Evolutionary conservation across 1,140 invertebrate genomes (phyloP), one percentile per base, ranked within the genome.

Genomic region (Lasaia peninsularis): DNA sequence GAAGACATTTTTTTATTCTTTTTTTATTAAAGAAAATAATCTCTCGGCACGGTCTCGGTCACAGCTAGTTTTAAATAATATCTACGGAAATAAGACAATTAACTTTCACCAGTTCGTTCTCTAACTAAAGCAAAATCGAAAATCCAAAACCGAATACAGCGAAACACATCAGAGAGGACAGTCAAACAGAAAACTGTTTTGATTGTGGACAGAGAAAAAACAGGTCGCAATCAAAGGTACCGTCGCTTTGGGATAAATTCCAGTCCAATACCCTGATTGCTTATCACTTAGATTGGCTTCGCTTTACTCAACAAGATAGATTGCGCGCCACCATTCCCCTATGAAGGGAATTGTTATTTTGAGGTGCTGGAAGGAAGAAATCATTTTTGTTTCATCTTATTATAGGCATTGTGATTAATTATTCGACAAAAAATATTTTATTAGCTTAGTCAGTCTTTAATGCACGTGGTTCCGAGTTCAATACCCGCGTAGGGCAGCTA

Each of bases 171-270:
- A 40, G 16, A 8, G 16, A 8, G 16, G 35, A 18, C 35, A 40
- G 35, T 40, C 35, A 40, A 40, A 40, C 7, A 40, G 35, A 14
- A 40, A 40, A 40, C 35, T 40, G 14, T 40, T 40, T 40, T 40
- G 35, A 40, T 40, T 40, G 35, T 16, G 14, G 14, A 40, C 35
- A 16, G 35, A 1, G 24, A 40, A 40, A 40, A 40, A 40, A 40
- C 35, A 40, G 35, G 14, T n/a, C 35, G 35, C 35, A 40, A 40
- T 40, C 35, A 40, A 40, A 40, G 16, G 35, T 40, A 16, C 35
- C 12, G 6, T 37, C 35, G 35, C 35, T 40, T 40, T 40, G 35
- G 35, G 35, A 40, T 40, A 40, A 40, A 40, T 40, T 40, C 35
- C 16, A 40, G 14, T 40, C 35, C 35, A 40, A 40, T 40, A 40